These are phyloP conservation scores for Argynnis bischoffii DNA, from an alignment of 2,888 invertebrate species.

Conservation along the genomic window DNA sequence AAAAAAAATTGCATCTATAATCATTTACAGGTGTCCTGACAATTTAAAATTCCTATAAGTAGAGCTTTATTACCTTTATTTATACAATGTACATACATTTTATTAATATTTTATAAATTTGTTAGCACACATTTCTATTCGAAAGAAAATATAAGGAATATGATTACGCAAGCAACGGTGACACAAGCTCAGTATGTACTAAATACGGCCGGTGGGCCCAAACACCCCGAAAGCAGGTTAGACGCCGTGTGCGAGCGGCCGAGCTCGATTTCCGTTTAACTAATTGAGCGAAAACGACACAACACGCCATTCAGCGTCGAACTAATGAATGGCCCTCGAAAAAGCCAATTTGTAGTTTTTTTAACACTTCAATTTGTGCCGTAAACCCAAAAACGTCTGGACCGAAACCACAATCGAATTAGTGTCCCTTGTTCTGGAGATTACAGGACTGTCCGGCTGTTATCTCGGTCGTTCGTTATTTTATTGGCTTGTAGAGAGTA, in stretches of 20 bases:
- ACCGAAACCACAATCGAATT: slow-evolving; percentile 82
- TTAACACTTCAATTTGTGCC: slow-evolving; percentile 81
- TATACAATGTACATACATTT: too few species aligned
- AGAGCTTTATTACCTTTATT: too few species aligned
- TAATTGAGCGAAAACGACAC: slow-evolving; percentile 81
- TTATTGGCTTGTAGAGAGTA: slow-evolving; percentile 81
- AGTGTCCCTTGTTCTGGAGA: slow-evolving; percentile 82
- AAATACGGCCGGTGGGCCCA: not conserved
- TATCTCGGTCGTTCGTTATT: slow-evolving; percentile 82
- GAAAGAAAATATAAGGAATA: not conserved
- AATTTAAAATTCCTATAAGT: too few species aligned
- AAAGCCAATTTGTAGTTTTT: slow-evolving; percentile 82
- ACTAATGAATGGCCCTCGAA: slow-evolving; percentile 79
- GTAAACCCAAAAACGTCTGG: slow-evolving; percentile 78
- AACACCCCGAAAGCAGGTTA: slow-evolving; percentile 16
- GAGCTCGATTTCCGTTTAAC: slow-evolving; percentile 75
- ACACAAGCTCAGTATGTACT: not conserved
- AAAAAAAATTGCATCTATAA: too few species aligned
- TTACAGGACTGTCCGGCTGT: slow-evolving; percentile 80
- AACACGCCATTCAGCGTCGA: slow-evolving; percentile 74
- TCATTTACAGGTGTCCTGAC: too few species aligned
- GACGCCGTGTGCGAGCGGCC: slow-evolving; percentile 58
- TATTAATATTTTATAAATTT: too few species aligned
- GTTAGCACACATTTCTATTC: too few species aligned
- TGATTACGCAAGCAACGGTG: not conserved